These are phyloP conservation scores for Neomonachus schauinslandi DNA, from an alignment of 2,113 vertebrate species.

Conservation along the genomic window DNA sequence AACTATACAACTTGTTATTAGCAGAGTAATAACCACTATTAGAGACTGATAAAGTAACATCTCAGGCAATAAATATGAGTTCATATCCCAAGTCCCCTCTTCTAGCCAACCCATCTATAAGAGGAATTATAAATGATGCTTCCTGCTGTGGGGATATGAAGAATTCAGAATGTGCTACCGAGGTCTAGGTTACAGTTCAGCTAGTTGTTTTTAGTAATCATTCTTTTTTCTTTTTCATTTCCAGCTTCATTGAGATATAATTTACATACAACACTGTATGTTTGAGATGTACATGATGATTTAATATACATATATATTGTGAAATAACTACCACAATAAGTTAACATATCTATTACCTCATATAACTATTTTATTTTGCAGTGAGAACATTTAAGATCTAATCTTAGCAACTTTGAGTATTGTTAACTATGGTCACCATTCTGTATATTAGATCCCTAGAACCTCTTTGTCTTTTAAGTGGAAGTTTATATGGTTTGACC, in stretches of 20 bases:
- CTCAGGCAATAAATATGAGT: not conserved
- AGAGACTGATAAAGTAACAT: slow-evolving; percentile 1
- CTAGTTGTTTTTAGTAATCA: not conserved
- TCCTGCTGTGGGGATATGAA: not conserved
- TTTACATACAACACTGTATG: not conserved
- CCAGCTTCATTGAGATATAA: not conserved
- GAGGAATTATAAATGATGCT: not conserved
- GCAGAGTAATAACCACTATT: not conserved
- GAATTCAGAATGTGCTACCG: not conserved
- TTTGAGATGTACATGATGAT: not conserved
- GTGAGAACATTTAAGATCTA: not conserved
- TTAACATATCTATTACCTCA: not conserved
- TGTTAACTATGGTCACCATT: not conserved
- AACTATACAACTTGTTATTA: not conserved
- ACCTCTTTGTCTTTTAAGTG: not conserved
- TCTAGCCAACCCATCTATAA: not conserved
- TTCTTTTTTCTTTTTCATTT: not conserved
- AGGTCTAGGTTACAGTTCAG: not conserved
- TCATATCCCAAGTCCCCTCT: not conserved
- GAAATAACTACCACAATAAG: not conserved
- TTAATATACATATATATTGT: not conserved
- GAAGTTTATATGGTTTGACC: not conserved
- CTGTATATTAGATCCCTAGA: not conserved
- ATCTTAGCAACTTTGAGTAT: not conserved
- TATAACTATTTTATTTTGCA: not conserved